phyloP scores from a whole-genome alignment of 2,113 vertebrate species.

The Herpetotheres cachinnans region DNA sequence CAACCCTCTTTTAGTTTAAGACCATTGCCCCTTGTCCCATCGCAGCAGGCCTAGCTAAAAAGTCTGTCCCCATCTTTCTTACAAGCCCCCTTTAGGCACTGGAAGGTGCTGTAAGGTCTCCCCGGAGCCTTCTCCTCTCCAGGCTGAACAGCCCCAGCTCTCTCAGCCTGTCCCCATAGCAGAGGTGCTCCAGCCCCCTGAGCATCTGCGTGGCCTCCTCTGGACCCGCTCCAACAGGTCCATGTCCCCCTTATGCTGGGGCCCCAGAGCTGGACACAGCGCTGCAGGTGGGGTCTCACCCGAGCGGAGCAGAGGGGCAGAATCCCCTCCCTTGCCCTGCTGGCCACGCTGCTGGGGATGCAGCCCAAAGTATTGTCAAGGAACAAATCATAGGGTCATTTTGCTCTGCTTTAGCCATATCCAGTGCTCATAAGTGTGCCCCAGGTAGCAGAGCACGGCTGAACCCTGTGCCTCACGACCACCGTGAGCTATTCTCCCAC shows the following conservation, averaged over 20 bases:
- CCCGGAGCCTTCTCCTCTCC: too few relatives aligned
- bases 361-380: not conserved
- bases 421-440: accelerated
- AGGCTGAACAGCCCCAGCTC: too few relatives aligned
- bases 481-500: not conserved
- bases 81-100: too few relatives aligned
- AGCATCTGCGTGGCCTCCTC: accelerated
- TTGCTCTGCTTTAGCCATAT: accelerated
- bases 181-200: not conserved
- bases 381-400: accelerated
- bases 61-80: too few relatives aligned
- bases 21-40: not conserved
- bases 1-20: too few relatives aligned
- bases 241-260: accelerated
- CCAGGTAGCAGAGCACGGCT: not conserved
- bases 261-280: not conserved
- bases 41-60: too few relatives aligned
- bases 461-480: accelerated
- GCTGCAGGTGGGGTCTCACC: not conserved
- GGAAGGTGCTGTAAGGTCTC: too few relatives aligned
- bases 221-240: not conserved
- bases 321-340: not conserved
- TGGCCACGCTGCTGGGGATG: not conserved
- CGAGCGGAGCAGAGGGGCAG: not conserved
- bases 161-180: too few relatives aligned